Percentiles rank a stretch among this genome's conserved stretches.
phyloP scores from a whole-genome alignment of 2,113 vertebrate genomes.

The Mobula birostris region DNA sequence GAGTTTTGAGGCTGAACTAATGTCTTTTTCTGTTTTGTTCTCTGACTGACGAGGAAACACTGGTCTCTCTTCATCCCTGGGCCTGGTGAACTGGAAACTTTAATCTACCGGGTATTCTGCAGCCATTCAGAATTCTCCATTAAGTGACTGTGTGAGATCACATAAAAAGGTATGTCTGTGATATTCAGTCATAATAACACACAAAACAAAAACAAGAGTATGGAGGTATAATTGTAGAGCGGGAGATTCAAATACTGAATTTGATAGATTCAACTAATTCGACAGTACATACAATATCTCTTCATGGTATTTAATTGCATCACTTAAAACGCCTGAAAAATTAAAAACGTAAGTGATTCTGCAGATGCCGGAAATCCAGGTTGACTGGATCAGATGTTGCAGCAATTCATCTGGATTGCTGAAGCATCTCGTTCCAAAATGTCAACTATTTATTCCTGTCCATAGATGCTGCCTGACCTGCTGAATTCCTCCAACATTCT shows the following conservation, averaged over 20 bases:
- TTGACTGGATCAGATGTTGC: too few relatives aligned
- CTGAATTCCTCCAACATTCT: too few relatives aligned
- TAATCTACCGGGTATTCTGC: neutral
- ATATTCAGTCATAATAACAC: neutral
- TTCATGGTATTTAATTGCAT: neutral
- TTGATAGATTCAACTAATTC: neutral
- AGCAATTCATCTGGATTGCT: too few relatives aligned
- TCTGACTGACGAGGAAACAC: constrained; percentile 8
- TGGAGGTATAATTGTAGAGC: neutral
- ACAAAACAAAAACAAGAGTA: neutral
- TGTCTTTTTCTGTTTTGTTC: constrained; percentile 31
- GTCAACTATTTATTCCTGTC: too few relatives aligned
- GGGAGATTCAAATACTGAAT: neutral
- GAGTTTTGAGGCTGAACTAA: constrained; percentile 27
- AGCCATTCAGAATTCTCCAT: neutral
- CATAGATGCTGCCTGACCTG: too few relatives aligned
- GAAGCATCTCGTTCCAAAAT: too few relatives aligned
- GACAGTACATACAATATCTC: neutral
- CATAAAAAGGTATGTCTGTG: neutral
- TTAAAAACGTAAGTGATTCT: too few relatives aligned
- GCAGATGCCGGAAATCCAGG: too few relatives aligned
- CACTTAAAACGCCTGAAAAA: neutral
- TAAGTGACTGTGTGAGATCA: neutral
- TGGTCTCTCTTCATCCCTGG: neutral
- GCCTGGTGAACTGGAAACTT: constrained; percentile 5